Percentiles rank a stretch among this genome's conserved stretches.
phyloP scores from a whole-genome alignment of 2,113 vertebrate species.

The Tetrax tetrax region DNA sequence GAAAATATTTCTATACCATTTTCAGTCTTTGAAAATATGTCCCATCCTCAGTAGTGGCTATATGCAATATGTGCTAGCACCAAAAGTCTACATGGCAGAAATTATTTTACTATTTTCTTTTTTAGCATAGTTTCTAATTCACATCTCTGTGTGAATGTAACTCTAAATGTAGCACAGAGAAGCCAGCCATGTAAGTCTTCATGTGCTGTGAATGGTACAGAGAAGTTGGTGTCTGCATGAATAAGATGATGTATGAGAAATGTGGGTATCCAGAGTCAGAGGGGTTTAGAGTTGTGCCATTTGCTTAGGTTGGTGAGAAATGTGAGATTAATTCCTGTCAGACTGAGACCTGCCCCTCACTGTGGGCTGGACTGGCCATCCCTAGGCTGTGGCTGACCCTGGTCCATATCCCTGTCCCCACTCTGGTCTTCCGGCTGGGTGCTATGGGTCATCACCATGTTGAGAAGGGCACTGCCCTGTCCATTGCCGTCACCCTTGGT shows the following conservation, averaged over 20 bases:
- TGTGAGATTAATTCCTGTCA: neutral
- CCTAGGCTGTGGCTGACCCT: neutral
- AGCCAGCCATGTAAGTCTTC: neutral
- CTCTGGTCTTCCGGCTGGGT: neutral
- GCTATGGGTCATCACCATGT: neutral
- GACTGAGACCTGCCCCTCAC: neutral
- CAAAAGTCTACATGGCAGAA: neutral
- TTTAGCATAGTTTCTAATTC: neutral
- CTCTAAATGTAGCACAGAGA: neutral
- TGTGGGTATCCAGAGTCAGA: neutral
- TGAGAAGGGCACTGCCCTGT: neutral
- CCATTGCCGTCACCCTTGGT: fast-evolving
- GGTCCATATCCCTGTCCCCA: too few relatives aligned
- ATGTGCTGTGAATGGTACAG: neutral
- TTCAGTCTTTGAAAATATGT: neutral
- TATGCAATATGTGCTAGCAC: neutral
- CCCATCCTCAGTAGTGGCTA: neutral
- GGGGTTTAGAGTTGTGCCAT: neutral
- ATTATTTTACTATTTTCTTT: neutral
- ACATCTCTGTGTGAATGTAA: neutral
- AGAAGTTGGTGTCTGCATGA: neutral
- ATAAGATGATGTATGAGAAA: neutral
- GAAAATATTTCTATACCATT: neutral
- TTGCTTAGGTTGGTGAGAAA: neutral
- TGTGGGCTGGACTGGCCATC: neutral